Base-by-base conservation (phyloP, 1,140 invertebrate species). In the Nasonia longicornis region DNA sequence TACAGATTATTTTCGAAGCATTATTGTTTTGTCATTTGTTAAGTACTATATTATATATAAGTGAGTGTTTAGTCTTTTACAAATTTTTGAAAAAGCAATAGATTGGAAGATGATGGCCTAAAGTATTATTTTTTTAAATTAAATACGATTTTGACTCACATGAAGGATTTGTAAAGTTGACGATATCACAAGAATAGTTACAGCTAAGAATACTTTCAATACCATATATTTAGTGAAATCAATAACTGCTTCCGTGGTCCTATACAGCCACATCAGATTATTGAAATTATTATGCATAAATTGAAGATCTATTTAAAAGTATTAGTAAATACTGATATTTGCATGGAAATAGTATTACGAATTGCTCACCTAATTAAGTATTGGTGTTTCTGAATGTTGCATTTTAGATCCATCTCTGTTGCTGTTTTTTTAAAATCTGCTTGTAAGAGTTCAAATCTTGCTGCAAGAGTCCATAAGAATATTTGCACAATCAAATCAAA, bases 1-100 rank as follows among this genome's bases (percentile, higher is more conserved):
- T 75, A n/a, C 22, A 64, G 20, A 29, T 58, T 20, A 14, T 75
- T 11, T 75, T 75, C 12, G 14, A 75, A 35, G 58, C n/a, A 71
- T 16, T 71, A 6, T 29, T 67, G 3, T 29, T 69, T 29, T 29
- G 22, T 69, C 66, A 69, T 69, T 29, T 31, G 2, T 35, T 69
- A 3, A 69, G 66, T 69, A n/a, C 3, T 12, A 11, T 69, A 12
- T 29, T 69, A 29, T 31, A 14, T 69, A 4, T 69, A 20, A 29
- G 20, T 12, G 66, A 69, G 22, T 69, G 16, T 69, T 29, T 69
- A 20, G 0, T 14, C 14, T 14, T 48, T 48, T 48, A 48, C 14
- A 14, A 3, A 48, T 16, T 16, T 48, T 16, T 48, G 0, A 64
- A 26, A 14, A 14, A n/a, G 64, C 20, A 31, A 10, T n/a, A 12